These are phyloP conservation scores for Mola mola DNA, from an alignment of 2,113 vertebrate genomes.

Conservation along the genomic window DNA sequence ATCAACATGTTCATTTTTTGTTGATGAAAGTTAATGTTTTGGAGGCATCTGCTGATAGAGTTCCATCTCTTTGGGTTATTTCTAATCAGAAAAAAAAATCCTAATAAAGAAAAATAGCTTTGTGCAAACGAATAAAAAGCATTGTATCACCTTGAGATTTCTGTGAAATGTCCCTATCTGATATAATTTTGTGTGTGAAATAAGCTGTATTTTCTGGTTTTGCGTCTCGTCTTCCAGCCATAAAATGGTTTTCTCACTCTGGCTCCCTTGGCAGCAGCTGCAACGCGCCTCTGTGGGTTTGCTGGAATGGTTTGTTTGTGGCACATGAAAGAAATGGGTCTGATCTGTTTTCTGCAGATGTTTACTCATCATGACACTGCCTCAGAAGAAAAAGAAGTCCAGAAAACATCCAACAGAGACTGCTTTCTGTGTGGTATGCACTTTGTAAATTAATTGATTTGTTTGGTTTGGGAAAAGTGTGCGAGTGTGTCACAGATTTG, in stretches of 20 bases:
- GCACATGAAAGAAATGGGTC: constrained; percentile 61
- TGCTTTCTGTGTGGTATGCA: constrained; percentile 49
- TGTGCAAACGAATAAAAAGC: too few relatives aligned
- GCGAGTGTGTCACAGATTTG: constrained; percentile 58
- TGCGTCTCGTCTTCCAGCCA: constrained; percentile 40
- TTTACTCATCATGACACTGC: constrained; percentile 62
- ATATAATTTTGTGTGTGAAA: constrained; percentile 48
- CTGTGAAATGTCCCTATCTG: constrained; percentile 14
- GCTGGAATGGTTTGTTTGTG: constrained; percentile 68
- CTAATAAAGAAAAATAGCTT: too few relatives aligned
- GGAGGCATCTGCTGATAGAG: not conserved
- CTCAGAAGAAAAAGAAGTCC: constrained; percentile 29
- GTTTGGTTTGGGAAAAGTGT: constrained; percentile 65
- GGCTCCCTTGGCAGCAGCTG: constrained; percentile 53
- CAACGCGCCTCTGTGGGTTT: constrained; percentile 54
- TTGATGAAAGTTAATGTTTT: too few relatives aligned
- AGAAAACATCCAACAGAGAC: constrained; percentile 29
- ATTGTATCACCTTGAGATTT: constrained; percentile 12
- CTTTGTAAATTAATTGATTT: constrained; percentile 71
- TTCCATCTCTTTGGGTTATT: constrained; percentile 3
- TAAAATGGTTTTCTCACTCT: constrained; percentile 63
- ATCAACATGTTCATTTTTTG: too few relatives aligned
- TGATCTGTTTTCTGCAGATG: constrained; percentile 65
- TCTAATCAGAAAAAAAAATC: too few relatives aligned
- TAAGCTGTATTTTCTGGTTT: constrained; percentile 48